Percentiles rank a stretch among this genome's conserved stretches.
Evolutionary conservation across 2,888 invertebrate genomes (phyloP).

Genomic region (Agelastica alni): DNA sequence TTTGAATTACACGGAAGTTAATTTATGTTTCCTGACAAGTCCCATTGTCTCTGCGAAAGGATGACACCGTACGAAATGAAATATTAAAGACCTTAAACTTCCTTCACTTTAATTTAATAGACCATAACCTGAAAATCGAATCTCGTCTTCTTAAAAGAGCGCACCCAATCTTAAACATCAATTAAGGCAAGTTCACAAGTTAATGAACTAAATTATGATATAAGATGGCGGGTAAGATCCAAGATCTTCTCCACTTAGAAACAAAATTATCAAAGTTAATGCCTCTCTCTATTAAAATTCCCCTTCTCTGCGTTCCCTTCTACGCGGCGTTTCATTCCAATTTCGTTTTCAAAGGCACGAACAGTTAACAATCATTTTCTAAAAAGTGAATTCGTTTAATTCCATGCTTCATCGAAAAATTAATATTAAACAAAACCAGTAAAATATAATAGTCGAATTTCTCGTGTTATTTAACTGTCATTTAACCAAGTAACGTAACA

Average conservation of each 20-base stretch:
- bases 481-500: no score
- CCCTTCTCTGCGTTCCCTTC: background rate
- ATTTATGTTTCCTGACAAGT: no score
- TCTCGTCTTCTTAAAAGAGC: constrained; percentile 17
- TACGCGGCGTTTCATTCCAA: background rate
- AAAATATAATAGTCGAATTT: no score
- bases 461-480: no score
- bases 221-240: constrained; percentile 47
- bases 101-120: constrained; percentile 13
- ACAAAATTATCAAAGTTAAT: constrained; percentile 45
- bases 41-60: no score
- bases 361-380: no score
- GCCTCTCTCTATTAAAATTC: constrained; percentile 24
- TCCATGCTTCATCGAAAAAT: no score
- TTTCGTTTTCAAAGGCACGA: background rate
- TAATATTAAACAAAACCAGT: no score
- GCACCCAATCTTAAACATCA: constrained; percentile 51
- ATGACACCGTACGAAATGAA: no score
- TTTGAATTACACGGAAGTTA: no score
- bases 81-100: constrained; percentile 12
- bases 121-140: constrained; percentile 22
- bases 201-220: constrained; percentile 50
- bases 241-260: constrained; percentile 39
- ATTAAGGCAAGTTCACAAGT: constrained; percentile 50
- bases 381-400: no score